These are phyloP conservation scores for Omphaloscelis lunosa DNA, from an alignment of 2,888 invertebrate genomes.

Conservation along the genomic window DNA sequence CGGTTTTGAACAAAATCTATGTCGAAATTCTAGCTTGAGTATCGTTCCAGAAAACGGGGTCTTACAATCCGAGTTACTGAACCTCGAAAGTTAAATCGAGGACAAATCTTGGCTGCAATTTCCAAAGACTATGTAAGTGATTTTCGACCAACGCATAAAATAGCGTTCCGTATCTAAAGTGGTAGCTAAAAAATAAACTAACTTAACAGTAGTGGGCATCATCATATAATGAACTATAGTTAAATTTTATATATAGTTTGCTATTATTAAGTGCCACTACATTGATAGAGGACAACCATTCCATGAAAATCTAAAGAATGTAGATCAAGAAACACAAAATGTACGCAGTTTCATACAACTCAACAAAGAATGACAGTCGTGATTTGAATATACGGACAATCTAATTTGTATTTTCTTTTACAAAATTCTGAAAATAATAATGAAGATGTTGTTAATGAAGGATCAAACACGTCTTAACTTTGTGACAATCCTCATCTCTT, in stretches of 20 bases:
- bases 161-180: background rate
- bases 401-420: too few species aligned
- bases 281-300: background rate
- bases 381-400: too few species aligned
- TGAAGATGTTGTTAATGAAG: background rate
- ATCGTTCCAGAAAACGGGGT: background rate
- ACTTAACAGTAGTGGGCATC: too few species aligned
- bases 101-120: background rate
- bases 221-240: too few species aligned
- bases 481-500: too few species aligned
- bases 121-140: background rate
- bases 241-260: too few species aligned
- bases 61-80: background rate
- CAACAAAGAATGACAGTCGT: too few species aligned
- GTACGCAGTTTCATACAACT: too few species aligned
- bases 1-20: background rate
- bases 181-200: background rate
- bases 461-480: background rate
- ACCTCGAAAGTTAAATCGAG: conserved; percentile 3
- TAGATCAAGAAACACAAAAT: too few species aligned
- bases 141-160: background rate
- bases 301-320: too few species aligned
- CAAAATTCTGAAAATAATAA: too few species aligned
- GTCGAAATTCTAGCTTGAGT: background rate
- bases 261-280: background rate